Evolutionary conservation across 2,113 vertebrate genomes (phyloP).

Genomic region (Cromileptes altivelis): DNA sequence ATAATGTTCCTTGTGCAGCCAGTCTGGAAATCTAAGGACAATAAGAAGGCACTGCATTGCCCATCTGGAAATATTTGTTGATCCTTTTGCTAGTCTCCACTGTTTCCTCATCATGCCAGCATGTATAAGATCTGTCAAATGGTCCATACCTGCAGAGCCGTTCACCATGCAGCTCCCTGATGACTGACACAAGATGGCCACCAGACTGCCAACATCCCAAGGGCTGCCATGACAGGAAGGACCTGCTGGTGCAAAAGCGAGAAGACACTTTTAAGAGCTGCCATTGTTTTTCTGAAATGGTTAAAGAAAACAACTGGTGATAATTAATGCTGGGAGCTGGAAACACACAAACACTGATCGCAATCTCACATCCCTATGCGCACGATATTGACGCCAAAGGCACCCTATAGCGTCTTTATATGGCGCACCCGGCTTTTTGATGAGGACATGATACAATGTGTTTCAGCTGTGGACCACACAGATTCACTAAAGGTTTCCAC

Average conservation of each 20-base stretch:
- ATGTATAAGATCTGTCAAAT: not conserved
- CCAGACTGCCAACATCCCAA: slow-evolving; percentile 29
- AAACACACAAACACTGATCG: too few relatives aligned
- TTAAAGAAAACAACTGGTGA: too few relatives aligned
- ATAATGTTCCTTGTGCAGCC: slow-evolving; percentile 51
- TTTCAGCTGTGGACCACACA: too few relatives aligned
- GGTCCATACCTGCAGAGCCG: slow-evolving; percentile 13
- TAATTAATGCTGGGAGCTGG: too few relatives aligned
- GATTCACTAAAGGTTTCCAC: too few relatives aligned
- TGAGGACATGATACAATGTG: too few relatives aligned
- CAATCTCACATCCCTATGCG: too few relatives aligned
- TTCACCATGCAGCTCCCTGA: slow-evolving; percentile 4
- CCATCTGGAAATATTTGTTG: not conserved
- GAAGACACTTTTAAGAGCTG: not conserved
- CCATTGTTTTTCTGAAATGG: too few relatives aligned
- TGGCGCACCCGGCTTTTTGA: too few relatives aligned
- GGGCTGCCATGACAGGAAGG: not conserved
- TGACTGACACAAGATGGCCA: not conserved
- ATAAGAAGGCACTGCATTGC: not conserved
- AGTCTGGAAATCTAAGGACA: slow-evolving; percentile 25
- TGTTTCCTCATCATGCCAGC: not conserved
- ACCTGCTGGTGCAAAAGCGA: slow-evolving; percentile 8
- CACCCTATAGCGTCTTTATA: too few relatives aligned
- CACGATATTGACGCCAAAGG: too few relatives aligned
- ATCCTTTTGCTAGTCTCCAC: slow-evolving; percentile 8